Percentiles rank a stretch among this genome's conserved stretches.
These are phyloP conservation scores for Sarcophaga rosellei DNA, from an alignment of 2,888 invertebrate genomes.

Conservation along the genomic window DNA sequence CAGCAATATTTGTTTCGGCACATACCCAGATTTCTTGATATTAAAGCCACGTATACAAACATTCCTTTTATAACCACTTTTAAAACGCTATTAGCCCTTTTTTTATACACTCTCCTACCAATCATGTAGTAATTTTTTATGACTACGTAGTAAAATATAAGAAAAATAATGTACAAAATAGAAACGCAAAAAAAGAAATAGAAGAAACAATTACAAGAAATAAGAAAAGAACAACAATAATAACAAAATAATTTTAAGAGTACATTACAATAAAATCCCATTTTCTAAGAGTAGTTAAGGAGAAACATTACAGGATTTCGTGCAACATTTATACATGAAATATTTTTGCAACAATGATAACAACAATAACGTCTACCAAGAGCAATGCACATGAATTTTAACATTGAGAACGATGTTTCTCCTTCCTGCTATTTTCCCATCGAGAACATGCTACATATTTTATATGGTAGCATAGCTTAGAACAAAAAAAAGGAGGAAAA, in stretches of 20 bases:
- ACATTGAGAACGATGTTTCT: neutral
- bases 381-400: neutral
- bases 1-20: too few relatives aligned
- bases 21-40: too few relatives aligned
- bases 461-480: too few relatives aligned
- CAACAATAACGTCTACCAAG: neutral
- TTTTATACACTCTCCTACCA: constrained; percentile 37
- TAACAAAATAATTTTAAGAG: constrained; percentile 31
- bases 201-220: constrained; percentile 7
- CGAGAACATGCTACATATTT: too few relatives aligned
- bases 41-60: too few relatives aligned
- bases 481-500: neutral
- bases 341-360: neutral
- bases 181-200: neutral
- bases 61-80: too few relatives aligned
- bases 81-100: too few relatives aligned
- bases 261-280: constrained; percentile 43
- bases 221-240: constrained; percentile 27
- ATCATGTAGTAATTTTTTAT: constrained; percentile 34
- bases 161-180: neutral
- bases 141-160: neutral
- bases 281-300: constrained; percentile 39
- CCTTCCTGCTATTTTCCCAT: neutral
- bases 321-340: constrained; percentile 38
- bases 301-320: constrained; percentile 38